Evolutionary conservation across 2,888 invertebrate species (phyloP), one percentile per base, ranked within the genome.

Genomic region (Aethes cnicana): DNA sequence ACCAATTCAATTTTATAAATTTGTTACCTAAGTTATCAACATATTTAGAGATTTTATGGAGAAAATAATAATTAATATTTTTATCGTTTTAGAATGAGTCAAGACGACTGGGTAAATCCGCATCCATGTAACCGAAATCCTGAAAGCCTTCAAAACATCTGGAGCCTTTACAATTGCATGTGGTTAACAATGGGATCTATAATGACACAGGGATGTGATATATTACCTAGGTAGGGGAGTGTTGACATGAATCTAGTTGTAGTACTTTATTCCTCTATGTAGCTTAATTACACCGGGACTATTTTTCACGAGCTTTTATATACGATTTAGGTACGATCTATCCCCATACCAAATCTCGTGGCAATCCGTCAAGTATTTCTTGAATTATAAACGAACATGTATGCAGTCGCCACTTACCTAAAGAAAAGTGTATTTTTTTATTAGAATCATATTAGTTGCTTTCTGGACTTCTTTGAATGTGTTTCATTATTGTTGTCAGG

Each of bases 181-280:
- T 99, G 98, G 98, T 92, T 98, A 53, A 95, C 96, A 2, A 93
- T 97, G 78, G 97, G 97, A 0, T 94, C 97, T 1, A 93, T 98
- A 58, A 96, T 98, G 95, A 95, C 95, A 54, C 97, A 97, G 77
- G 98, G 98, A 4, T 97, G 96, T 67, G 97, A 98, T 81, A 94
- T 98, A 66, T 90, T 97, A 46, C 98, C 98, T 7, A 95, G 95
- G 97, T 96, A 90, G 90, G n/a, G n/a, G n/a, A n/a, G n/a, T n/a
- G n/a, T n/a, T n/a, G n/a, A n/a, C n/a, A n/a, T n/a, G n/a, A n/a
- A n/a, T n/a, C n/a, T n/a, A n/a, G n/a, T n/a, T n/a, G n/a, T n/a
- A n/a, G n/a, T n/a, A n/a, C n/a, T n/a, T n/a, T n/a, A n/a, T n/a
- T n/a, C n/a, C n/a, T n/a, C n/a, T n/a, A n/a, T n/a, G n/a, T n/a